Conservation (phyloP, 2,797 vertebrate species). For the Notolepis coatsorum region DNA sequence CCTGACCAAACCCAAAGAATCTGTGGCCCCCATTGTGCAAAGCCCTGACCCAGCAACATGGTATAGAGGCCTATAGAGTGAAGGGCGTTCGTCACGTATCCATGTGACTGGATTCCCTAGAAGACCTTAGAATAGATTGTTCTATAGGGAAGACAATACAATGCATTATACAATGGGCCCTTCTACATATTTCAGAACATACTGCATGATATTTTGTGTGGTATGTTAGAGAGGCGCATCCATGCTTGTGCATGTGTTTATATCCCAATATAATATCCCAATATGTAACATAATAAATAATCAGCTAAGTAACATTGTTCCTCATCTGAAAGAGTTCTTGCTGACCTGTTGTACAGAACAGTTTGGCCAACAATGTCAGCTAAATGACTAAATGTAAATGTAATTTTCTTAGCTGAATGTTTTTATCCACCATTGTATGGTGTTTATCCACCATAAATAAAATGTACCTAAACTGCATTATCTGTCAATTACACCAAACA, state of each 20-base stretch:
- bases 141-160: conserved; percentile 48
- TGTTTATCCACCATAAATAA: too few relatives aligned
- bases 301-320: too few relatives aligned
- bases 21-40: conserved; percentile 66
- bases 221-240: conserved; percentile 11
- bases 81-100: conserved; percentile 53
- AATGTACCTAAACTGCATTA: too few relatives aligned
- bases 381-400: too few relatives aligned
- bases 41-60: conserved; percentile 69
- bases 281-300: background rate
- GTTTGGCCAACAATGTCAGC: too few relatives aligned
- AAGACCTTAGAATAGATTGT: conserved; percentile 66
- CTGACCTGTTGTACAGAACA: too few relatives aligned
- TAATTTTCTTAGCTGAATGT: too few relatives aligned
- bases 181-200: conserved; percentile 34
- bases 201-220: background rate
- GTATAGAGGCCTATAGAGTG: conserved; percentile 67
- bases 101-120: conserved; percentile 59
- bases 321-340: too few relatives aligned
- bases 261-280: conserved; percentile 14
- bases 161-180: conserved; percentile 45
- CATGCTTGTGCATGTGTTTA: conserved; percentile 16
- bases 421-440: too few relatives aligned
- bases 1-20: conserved; percentile 64
- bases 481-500: too few relatives aligned